Base-by-base conservation (phyloP, 2,113 vertebrate species). In the Bombycilla garrulus region DNA sequence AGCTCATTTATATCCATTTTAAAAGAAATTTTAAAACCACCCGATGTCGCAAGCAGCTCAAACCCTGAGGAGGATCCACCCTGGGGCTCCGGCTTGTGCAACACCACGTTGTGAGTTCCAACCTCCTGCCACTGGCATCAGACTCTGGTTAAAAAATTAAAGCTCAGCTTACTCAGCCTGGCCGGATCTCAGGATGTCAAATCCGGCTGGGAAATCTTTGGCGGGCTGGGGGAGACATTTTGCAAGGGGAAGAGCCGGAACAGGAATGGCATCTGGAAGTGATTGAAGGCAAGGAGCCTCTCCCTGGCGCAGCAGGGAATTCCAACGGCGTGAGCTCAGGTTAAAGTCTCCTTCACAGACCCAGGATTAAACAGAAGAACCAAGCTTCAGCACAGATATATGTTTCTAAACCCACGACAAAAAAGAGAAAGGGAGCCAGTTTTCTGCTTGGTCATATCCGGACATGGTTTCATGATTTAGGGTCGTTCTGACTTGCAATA, bases 261-360 rank as follows among this genome's bases (percentile, higher is more conserved):
- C 54, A 5, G 61, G 83, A 90, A 71, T 74, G 5, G 95, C 96
- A 96, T 96, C 96, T 96, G 96, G 96, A 96, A 96, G 93, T 24
- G 81, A 96, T 96, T 65, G 90, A 51, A 84, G 86, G 51, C 61
- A 10, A 77, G 78, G 87, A 95, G 96, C 95, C 96, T 94, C 95
- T 96, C 95, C 96, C 95, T 84, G 86, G 91, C 82, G 3, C 86
- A 82, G 83, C 16, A 6, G 89, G 96, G 95, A 96, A 96, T 96
- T 96, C 95, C 96, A 94, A 47, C 33, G 4, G 92, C 69, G 95
- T 96, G 96, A 96, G 95, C 95, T 96, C 96, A 96, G 95, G 95
- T 96, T 84, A 48, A 70, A 94, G 83, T 42, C 89, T 93, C 86
- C 83, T 88, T 88, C 76, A 7, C 57, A 88, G 62, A 57, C 10